Evolutionary conservation across 2,113 vertebrate genomes (phyloP).

Genomic region (Motacilla alba): DNA sequence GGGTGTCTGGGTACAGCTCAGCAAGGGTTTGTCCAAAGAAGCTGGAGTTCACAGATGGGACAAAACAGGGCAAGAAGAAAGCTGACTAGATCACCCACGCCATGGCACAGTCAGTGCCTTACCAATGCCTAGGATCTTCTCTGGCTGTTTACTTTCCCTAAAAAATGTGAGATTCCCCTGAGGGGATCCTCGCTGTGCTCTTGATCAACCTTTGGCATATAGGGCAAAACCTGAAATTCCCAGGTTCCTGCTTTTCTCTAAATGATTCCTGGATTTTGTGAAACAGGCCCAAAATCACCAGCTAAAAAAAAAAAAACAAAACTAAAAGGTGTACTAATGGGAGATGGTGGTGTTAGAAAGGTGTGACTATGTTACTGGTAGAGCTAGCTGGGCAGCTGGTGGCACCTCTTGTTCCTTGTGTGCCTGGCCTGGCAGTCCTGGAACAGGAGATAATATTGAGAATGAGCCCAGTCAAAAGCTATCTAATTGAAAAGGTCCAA

Average conservation of each 20-base stretch:
- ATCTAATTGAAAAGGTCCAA: neutral
- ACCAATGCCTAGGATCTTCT: neutral
- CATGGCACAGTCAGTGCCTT: neutral
- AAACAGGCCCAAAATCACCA: neutral
- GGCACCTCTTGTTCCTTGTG: neutral
- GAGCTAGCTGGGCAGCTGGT: neutral
- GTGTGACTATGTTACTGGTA: neutral
- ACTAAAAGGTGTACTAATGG: neutral
- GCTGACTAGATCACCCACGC: neutral
- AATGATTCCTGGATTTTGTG: neutral
- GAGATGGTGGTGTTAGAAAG: neutral
- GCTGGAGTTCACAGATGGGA: neutral
- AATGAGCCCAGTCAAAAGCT: neutral
- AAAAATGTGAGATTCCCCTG: neutral
- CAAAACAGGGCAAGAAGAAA: neutral
- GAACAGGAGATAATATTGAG: neutral
- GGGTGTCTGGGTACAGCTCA: accelerated
- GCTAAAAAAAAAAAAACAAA: neutral
- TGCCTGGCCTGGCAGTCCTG: neutral
- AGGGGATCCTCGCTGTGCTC: neutral
- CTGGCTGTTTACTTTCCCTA: neutral
- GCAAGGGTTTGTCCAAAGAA: neutral
- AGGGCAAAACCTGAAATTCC: neutral
- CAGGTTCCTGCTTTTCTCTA: neutral
- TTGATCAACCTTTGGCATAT: neutral